phyloP scores from a whole-genome alignment of 1,140 invertebrate species.

The Amphibalanus amphitrite region DNA sequence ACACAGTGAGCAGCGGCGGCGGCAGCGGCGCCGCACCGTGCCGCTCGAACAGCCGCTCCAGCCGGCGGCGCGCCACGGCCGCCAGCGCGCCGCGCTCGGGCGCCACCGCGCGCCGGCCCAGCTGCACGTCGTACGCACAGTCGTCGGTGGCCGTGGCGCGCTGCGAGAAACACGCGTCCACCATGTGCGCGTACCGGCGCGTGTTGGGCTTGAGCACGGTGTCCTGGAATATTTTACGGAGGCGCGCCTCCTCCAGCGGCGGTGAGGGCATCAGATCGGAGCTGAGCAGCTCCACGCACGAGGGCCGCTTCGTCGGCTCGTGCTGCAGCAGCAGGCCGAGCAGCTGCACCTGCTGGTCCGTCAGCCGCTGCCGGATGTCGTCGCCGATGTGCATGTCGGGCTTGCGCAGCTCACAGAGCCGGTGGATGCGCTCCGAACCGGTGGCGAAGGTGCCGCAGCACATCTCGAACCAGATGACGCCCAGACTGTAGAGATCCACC shows the following conservation, averaged over 20 bases:
- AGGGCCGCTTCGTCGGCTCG: slow-evolving; percentile 60
- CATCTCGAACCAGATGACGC: slow-evolving; percentile 93
- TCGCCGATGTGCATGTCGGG: slow-evolving; percentile 46
- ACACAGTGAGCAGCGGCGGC: slow-evolving; percentile 38
- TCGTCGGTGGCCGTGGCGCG: slow-evolving; percentile 2
- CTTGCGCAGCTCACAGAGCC: slow-evolving; percentile 47
- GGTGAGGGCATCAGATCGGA: slow-evolving; percentile 61
- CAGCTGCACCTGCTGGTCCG: slow-evolving; percentile 24
- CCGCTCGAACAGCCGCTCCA: slow-evolving; percentile 25
- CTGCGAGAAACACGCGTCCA: slow-evolving; percentile 9
- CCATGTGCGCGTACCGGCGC: slow-evolving; percentile 46
- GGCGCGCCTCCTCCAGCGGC: slow-evolving; percentile 48
- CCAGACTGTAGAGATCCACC: slow-evolving; percentile 82
- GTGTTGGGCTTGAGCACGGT: slow-evolving; percentile 59
- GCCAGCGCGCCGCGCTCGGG: neutral
- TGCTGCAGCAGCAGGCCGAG: slow-evolving; percentile 65
- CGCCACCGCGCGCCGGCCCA: neutral
- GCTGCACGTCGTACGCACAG: slow-evolving; percentile 13
- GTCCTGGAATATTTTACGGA: slow-evolving; percentile 55
- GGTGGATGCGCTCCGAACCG: slow-evolving; percentile 68
- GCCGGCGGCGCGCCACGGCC: too few species aligned
- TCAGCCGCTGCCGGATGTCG: slow-evolving; percentile 35
- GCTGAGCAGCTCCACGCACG: slow-evolving; percentile 58
- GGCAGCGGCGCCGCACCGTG: slow-evolving; percentile 56
- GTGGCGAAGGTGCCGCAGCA: slow-evolving; percentile 62